These are phyloP conservation scores for Salarias fasciatus DNA, from an alignment of 2,797 vertebrate genomes.

Conservation along the genomic window DNA sequence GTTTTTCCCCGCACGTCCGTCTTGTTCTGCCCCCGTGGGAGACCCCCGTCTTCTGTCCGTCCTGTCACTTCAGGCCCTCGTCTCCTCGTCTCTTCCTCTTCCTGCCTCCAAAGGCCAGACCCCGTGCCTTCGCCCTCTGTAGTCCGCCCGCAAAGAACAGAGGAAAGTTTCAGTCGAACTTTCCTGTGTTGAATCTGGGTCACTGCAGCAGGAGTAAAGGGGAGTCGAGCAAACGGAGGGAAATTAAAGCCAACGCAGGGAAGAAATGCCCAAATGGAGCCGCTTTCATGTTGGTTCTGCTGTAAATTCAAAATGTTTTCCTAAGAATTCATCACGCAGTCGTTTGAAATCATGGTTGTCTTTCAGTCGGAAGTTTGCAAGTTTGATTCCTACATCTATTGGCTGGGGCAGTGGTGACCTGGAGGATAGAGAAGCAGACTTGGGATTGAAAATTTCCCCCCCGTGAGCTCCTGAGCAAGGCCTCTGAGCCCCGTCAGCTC, in stretches of 20 bases:
- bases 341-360: too few relatives aligned
- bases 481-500: too few relatives aligned
- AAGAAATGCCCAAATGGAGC: not conserved
- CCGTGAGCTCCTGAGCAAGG: too few relatives aligned
- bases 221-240: not conserved
- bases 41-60: too few relatives aligned
- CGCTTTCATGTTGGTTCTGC: not conserved
- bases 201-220: not conserved
- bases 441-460: too few relatives aligned
- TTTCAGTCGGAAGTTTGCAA: too few relatives aligned
- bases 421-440: not conserved
- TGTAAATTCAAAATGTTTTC: not conserved
- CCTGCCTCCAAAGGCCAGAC: conserved; percentile 28
- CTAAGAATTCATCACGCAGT: not conserved
- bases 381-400: too few relatives aligned
- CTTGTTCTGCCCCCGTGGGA: not conserved
- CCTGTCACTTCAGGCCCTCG: conserved; percentile 36
- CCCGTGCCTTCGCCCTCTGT: not conserved
- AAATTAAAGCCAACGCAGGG: not conserved
- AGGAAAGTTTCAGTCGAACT: conserved; percentile 10
- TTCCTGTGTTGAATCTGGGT: conserved; percentile 17
- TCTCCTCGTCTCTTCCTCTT: conserved; percentile 36
- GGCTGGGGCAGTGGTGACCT: too few relatives aligned
- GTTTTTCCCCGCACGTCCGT: conserved; percentile 32
- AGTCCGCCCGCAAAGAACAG: too few relatives aligned